Evolutionary conservation across 2,797 vertebrate genomes (phyloP).

Genomic region (Centropyge bicolor): DNA sequence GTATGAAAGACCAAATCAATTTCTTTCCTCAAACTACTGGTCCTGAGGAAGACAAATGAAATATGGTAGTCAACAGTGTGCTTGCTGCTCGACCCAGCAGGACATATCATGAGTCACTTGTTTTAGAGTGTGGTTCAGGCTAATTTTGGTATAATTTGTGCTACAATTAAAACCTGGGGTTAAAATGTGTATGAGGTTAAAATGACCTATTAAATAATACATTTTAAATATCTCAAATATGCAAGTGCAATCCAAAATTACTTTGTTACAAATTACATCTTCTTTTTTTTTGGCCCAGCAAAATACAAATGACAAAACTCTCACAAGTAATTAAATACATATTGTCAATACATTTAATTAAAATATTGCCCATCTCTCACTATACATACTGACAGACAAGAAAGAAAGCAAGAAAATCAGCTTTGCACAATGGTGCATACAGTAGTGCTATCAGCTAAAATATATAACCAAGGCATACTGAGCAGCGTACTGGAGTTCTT

Average conservation of each 20-base stretch:
- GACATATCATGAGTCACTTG: no score
- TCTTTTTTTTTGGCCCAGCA: background rate
- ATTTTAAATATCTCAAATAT: slow-evolving; percentile 1
- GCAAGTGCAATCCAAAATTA: background rate
- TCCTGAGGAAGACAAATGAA: no score
- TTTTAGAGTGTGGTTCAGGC: background rate
- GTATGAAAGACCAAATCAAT: no score
- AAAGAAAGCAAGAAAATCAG: background rate
- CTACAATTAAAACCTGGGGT: no score
- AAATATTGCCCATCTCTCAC: background rate
- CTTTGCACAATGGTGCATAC: background rate
- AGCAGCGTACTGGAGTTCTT: background rate
- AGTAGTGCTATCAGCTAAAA: background rate
- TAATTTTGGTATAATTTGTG: no score
- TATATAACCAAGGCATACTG: background rate
- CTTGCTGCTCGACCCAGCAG: no score
- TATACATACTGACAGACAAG: background rate
- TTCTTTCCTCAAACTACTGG: no score
- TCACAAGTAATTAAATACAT: background rate
- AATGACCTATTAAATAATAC: background rate
- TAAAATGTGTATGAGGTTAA: no score
- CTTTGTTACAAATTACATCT: background rate
- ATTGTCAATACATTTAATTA: background rate
- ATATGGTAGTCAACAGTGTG: no score
- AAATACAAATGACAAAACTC: background rate